A percentile compares a stretch with the other conserved stretches of the same genome.
These are phyloP conservation scores for Zapornia atra DNA, from an alignment of 2,113 vertebrate species.

Conservation along the genomic window DNA sequence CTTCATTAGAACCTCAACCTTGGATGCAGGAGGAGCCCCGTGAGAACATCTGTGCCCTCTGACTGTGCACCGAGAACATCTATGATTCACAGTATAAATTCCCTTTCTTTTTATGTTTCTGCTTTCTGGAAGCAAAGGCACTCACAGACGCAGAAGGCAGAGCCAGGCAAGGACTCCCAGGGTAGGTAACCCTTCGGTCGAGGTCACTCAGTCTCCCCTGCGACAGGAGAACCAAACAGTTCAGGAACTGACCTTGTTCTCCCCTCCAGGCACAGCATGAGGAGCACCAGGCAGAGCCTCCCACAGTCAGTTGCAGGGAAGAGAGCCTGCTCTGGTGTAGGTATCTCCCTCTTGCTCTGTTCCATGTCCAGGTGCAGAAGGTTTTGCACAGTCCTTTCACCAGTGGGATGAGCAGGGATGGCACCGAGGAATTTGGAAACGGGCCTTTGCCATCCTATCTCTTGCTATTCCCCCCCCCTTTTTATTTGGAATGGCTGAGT, in stretches of 20 bases:
- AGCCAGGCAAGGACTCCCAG: background rate
- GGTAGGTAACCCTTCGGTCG: background rate
- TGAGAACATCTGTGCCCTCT: background rate
- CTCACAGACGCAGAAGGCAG: background rate
- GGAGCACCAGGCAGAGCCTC: background rate
- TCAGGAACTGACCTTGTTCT: background rate
- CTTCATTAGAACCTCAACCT: background rate
- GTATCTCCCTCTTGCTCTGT: background rate
- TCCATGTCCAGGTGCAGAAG: background rate
- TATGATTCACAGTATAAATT: background rate
- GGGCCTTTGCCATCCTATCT: background rate
- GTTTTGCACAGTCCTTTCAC: background rate
- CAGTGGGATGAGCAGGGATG: background rate
- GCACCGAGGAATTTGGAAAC: background rate
- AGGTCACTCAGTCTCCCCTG: background rate
- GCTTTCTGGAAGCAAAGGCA: background rate
- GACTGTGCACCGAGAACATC: background rate
- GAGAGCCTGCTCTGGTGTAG: background rate
- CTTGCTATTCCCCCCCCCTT: background rate
- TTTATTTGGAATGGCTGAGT: background rate
- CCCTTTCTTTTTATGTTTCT: background rate
- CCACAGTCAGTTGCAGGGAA: fast-evolving
- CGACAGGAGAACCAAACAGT: background rate
- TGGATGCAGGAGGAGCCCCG: background rate
- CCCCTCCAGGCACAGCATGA: background rate